These are phyloP conservation scores for Diaprepes abbreviatus DNA, from an alignment of 2,888 invertebrate genomes.

Conservation along the genomic window DNA sequence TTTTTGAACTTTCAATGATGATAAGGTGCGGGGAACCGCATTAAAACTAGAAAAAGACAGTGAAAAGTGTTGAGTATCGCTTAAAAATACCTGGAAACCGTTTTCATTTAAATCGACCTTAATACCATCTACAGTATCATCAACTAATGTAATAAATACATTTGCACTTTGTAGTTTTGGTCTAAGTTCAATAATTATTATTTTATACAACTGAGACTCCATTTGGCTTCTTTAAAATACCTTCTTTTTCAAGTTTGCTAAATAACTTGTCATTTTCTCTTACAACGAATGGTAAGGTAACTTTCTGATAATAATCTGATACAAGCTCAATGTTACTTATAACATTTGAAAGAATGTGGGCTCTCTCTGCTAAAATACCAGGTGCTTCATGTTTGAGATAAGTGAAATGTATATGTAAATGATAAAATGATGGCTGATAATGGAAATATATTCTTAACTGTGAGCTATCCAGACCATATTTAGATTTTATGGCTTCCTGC, in stretches of 20 bases:
- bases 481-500: slow-evolving; percentile 81
- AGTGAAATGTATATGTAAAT: slow-evolving; percentile 95
- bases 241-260: slow-evolving; percentile 74
- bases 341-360: slow-evolving; percentile 89
- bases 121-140: slow-evolving; percentile 61
- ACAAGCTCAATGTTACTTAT: slow-evolving; percentile 90
- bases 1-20: slow-evolving; percentile 58
- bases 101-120: slow-evolving; percentile 46
- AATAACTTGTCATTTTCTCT: slow-evolving; percentile 83
- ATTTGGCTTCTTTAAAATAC: slow-evolving; percentile 66
- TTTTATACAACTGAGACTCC: slow-evolving; percentile 60
- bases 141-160: slow-evolving; percentile 67
- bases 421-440: slow-evolving; percentile 98
- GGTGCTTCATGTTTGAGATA: slow-evolving; percentile 84
- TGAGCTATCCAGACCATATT: slow-evolving; percentile 78
- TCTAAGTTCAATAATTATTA: slow-evolving; percentile 73
- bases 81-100: slow-evolving; percentile 54
- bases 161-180: slow-evolving; percentile 74
- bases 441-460: slow-evolving; percentile 90
- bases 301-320: slow-evolving; percentile 86
- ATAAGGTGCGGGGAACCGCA: slow-evolving; percentile 58
- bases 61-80: slow-evolving; percentile 53
- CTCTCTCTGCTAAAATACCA: slow-evolving; percentile 86
- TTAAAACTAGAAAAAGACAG: slow-evolving; percentile 45
- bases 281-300: slow-evolving; percentile 84